A percentile compares a stretch with the other conserved stretches of the same genome.
Evolutionary conservation across 1,140 invertebrate species (phyloP).

Genomic region (Muscidifurax raptorellus): DNA sequence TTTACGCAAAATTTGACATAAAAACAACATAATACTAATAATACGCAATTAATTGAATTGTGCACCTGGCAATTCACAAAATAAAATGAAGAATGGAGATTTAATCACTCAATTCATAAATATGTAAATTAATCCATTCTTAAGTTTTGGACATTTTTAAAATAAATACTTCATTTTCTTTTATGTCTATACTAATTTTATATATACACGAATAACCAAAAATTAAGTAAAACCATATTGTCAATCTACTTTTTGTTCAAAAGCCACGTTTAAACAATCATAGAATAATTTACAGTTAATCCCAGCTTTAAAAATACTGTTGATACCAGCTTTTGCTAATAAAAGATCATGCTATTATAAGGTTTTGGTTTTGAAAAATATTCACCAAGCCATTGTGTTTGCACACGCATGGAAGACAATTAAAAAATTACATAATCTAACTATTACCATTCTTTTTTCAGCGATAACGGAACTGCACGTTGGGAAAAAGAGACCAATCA

Average conservation of each 20-base stretch:
- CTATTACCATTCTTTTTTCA: slow-evolving; percentile 39
- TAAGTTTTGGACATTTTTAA: background rate
- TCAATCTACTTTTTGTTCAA: background rate
- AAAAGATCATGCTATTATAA: slow-evolving; percentile 31
- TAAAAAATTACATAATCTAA: background rate
- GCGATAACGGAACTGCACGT: slow-evolving; percentile 50
- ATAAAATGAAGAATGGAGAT: no score
- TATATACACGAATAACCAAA: no score
- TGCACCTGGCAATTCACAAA: no score
- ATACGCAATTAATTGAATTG: no score
- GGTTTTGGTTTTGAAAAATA: slow-evolving; percentile 33
- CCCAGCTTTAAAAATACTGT: background rate
- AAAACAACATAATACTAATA: no score
- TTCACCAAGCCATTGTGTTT: background rate
- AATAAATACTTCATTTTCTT: background rate
- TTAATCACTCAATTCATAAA: no score
- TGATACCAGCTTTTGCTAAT: background rate
- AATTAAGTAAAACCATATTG: no score
- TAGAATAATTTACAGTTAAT: background rate
- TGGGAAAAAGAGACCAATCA: slow-evolving; percentile 48
- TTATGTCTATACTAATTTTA: background rate
- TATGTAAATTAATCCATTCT: no score
- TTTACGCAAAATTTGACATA: no score
- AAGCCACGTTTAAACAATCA: background rate
- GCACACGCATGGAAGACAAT: background rate